Conservation (phyloP, 2,113 vertebrate species). For the Tetrax tetrax region DNA sequence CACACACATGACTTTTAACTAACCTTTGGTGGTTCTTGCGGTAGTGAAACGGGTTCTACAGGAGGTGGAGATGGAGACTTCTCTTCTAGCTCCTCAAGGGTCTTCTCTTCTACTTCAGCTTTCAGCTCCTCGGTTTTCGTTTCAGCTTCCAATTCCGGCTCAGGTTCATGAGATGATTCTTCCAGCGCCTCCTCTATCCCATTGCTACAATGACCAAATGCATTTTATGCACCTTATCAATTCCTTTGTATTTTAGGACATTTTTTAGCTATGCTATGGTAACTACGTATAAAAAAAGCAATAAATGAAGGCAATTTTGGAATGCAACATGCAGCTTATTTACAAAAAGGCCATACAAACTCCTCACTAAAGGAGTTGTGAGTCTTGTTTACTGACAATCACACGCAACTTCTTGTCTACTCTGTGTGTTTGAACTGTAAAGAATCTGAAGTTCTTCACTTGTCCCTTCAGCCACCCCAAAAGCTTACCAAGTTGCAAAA, state of each 20-base stretch:
- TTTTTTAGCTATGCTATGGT: not conserved
- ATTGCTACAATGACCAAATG: constrained; percentile 73
- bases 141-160: constrained; percentile 80
- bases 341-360: not conserved
- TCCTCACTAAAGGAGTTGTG: not conserved
- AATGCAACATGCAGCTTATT: not conserved
- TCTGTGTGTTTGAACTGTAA: not conserved
- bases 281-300: not conserved
- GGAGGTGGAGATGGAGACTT: constrained; percentile 89
- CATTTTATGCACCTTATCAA: constrained; percentile 15
- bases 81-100: constrained; percentile 88
- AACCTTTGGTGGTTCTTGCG: constrained; percentile 92
- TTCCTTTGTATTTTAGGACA: not conserved
- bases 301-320: not conserved
- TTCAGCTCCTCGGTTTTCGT: constrained; percentile 87
- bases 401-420: not conserved
- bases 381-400: not conserved
- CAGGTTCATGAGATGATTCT: constrained; percentile 79
- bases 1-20: constrained; percentile 2
- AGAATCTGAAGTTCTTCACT: not conserved
- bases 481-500: not conserved
- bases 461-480: not conserved
- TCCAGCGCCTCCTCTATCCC: constrained; percentile 83
- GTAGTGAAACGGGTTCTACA: constrained; percentile 85
- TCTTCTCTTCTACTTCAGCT: constrained; percentile 87